Percentiles rank a stretch among this genome's conserved stretches.
Evolutionary conservation across 1,140 invertebrate genomes (phyloP).

Genomic region (Megalopta genalis): DNA sequence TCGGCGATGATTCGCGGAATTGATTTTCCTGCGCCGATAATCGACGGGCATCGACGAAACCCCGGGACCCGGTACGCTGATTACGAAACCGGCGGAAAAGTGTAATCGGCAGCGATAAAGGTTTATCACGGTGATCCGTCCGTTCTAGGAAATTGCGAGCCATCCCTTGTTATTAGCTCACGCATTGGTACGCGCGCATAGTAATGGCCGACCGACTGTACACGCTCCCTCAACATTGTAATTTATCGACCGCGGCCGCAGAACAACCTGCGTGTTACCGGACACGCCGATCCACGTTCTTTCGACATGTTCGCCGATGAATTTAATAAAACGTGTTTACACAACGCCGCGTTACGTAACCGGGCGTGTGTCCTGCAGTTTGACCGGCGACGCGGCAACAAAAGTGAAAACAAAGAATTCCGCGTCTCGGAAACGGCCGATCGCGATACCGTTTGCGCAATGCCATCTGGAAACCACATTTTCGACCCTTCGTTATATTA

Average conservation of each 20-base stretch:
- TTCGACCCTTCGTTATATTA: too few species aligned
- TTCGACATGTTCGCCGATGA: conserved; percentile 12
- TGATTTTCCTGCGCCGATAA: neutral
- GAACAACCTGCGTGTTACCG: neutral
- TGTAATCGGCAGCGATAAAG: conserved; percentile 7
- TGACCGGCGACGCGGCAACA: neutral
- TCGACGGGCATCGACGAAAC: neutral
- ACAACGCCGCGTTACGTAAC: conserved; percentile 14
- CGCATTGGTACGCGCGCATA: neutral
- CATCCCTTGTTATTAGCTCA: neutral
- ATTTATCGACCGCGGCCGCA: conserved; percentile 22
- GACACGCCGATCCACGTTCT: conserved; percentile 1
- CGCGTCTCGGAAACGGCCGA: neutral
- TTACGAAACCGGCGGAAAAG: neutral
- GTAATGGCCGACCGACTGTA: neutral
- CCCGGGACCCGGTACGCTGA: too few species aligned
- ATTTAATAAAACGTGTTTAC: conserved; percentile 42
- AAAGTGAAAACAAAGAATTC: conserved; percentile 26
- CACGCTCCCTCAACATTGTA: neutral
- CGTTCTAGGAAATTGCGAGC: neutral
- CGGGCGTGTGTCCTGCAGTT: neutral
- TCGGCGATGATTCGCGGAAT: too few species aligned
- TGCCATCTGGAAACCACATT: too few species aligned
- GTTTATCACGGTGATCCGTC: conserved; percentile 4
- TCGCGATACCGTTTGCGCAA: too few species aligned